Percentiles rank a stretch among this genome's conserved stretches.
These are phyloP conservation scores for Falco novaeseelandiae DNA, from an alignment of 2,797 vertebrate genomes.

Conservation along the genomic window DNA sequence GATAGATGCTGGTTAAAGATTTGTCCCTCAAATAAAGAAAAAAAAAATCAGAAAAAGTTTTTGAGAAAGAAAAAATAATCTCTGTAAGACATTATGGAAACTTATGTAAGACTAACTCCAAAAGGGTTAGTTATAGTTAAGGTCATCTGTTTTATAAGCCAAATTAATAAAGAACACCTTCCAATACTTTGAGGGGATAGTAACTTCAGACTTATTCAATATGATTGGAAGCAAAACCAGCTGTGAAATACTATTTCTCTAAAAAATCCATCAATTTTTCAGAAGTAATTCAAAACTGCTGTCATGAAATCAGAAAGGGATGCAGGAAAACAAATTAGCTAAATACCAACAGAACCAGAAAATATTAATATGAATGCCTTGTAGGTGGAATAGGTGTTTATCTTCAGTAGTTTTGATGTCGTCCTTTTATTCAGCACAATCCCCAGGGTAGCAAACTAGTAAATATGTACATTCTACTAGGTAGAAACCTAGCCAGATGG, in stretches of 20 bases:
- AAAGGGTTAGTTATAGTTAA: neutral
- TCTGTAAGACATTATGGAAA: neutral
- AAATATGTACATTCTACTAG: neutral
- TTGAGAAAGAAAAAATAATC: neutral
- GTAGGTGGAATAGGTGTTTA: neutral
- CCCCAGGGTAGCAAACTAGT: neutral
- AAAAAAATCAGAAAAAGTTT: neutral
- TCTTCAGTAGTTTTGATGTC: neutral
- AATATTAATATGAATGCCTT: neutral
- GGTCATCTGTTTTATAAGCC: neutral
- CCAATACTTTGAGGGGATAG: neutral
- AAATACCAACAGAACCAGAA: neutral
- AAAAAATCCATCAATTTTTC: neutral
- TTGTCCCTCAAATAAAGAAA: conserved; percentile 32
- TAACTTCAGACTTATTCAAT: neutral
- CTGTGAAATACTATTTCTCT: neutral
- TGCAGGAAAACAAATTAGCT: neutral
- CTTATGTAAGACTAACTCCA: neutral
- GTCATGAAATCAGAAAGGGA: neutral
- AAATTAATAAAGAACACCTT: neutral
- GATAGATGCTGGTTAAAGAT: neutral
- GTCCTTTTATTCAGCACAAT: neutral
- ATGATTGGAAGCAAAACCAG: neutral
- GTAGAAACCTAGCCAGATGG: neutral
- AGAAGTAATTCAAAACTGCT: neutral